Percentiles rank a stretch among this genome's conserved stretches.
Conservation (phyloP, 2,888 invertebrate genomes). For the Rhorus exstirpatorius region DNA sequence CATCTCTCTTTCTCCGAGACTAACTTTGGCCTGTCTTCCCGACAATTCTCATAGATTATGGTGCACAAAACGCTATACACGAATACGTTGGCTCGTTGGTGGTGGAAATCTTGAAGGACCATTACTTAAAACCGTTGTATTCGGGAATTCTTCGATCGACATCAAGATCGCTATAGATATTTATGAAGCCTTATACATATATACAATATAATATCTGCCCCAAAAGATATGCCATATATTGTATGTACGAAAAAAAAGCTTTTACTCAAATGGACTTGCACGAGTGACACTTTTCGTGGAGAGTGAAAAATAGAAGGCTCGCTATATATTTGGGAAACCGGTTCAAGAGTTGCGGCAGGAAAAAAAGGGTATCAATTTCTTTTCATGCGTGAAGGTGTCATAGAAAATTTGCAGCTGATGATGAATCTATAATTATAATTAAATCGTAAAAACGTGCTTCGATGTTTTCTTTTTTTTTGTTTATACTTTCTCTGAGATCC, state of each 20-base stretch:
- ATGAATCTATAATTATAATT: too few species aligned
- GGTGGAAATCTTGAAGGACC: conserved; percentile 12
- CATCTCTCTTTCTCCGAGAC: background rate
- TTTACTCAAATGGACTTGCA: conserved; percentile 18
- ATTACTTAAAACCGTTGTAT: conserved; percentile 35
- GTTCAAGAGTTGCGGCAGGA: background rate
- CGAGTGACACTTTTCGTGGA: conserved; percentile 28
- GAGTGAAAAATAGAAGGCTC: background rate
- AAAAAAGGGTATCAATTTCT: conserved; percentile 1
- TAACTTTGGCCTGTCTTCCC: conserved; percentile 31
- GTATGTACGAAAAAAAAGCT: conserved; percentile 13
- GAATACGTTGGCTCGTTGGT: background rate
- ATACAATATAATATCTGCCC: too few species aligned
- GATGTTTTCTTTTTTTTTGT: too few species aligned
- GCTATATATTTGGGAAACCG: conserved; percentile 55
- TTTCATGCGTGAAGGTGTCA: background rate
- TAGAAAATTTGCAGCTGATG: too few species aligned
- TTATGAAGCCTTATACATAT: background rate
- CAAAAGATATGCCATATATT: too few species aligned
- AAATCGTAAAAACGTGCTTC: too few species aligned
- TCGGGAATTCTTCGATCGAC: conserved; percentile 15
- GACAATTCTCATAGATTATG: background rate
- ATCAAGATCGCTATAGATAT: conserved; percentile 10
- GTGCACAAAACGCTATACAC: background rate
- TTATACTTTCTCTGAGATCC: too few species aligned